These are phyloP conservation scores for Gastrophryne carolinensis DNA, from an alignment of 2,797 vertebrate genomes.

Conservation along the genomic window DNA sequence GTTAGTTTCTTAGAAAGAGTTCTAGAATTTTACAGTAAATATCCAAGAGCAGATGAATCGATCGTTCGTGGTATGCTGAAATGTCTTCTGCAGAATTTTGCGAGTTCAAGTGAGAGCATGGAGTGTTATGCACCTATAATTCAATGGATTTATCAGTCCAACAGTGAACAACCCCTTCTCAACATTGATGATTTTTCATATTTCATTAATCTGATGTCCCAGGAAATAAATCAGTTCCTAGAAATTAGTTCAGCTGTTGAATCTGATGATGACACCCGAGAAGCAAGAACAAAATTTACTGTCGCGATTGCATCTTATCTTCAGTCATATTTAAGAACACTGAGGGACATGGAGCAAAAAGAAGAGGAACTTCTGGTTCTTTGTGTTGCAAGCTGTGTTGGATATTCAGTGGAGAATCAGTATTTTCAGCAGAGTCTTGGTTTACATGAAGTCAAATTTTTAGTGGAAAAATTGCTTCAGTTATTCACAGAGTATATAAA, in stretches of 20 bases:
- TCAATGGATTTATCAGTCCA: conserved; percentile 54
- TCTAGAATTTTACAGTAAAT: conserved; percentile 22
- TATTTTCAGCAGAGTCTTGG: conserved; percentile 60
- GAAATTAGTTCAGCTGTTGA: background rate
- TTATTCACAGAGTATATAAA: conserved; percentile 50
- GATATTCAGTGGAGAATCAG: conserved; percentile 52
- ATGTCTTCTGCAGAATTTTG: conserved; percentile 59
- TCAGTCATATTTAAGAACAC: conserved; percentile 52
- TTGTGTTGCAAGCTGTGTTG: conserved; percentile 49
- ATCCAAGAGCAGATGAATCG: background rate
- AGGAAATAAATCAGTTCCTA: conserved; percentile 44
- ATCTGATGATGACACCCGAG: background rate
- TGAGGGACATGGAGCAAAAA: conserved; percentile 46
- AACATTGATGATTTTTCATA: conserved; percentile 48
- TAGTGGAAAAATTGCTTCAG: conserved; percentile 49
- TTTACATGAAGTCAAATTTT: conserved; percentile 55
- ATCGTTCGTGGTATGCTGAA: conserved; percentile 53
- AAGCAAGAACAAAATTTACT: conserved; percentile 53
- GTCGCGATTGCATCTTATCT: conserved; percentile 24
- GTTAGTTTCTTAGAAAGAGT: conserved; percentile 58
- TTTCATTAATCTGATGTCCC: conserved; percentile 49
- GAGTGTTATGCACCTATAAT: conserved; percentile 54
- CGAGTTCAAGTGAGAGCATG: conserved; percentile 55
- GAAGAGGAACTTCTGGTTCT: conserved; percentile 59
- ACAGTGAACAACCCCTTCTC: rapidly evolving